Base-by-base conservation (phyloP, 1,140 invertebrate genomes). In the Agrypnia vestita region DNA sequence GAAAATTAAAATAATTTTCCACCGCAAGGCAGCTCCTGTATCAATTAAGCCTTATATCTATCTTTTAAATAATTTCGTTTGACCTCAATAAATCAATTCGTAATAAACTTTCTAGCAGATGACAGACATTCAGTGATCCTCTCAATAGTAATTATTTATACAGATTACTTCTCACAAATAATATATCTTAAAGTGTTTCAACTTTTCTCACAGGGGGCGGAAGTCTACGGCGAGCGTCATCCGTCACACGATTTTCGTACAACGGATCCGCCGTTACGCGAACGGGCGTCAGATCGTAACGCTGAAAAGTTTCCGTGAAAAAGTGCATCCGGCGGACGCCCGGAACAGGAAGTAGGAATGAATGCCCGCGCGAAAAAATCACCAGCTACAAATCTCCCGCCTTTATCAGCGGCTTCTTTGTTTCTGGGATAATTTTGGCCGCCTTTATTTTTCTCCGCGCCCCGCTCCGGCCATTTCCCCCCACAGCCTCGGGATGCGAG, bases 341-440 rank as follows among this genome's bases (percentile, higher is more conserved):
- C 67, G 81, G 78, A 80, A 61, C 53, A 51, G 81, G 80, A 82
- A 82, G 46, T 75, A 75, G 62, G 56, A 51, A 77, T 61, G 76
- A 79, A 75, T 47, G 61, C 73, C 64, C 69, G 78, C 49, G 80
- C 55, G 75, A 71, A 73, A 79, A 82, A 82, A 82, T 80, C 81
- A 82, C 81, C 71, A 75, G 62, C 81, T 76, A 80, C 81, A 82
- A 82, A 82, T 82, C 81, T 82, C 59, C 51, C 56, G 67, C 76
- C 47, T 78, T 82, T 80, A 80, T 80, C 78, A 62, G 64, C 71
- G 55, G 76, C 59, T 76, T 78, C 81, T 78, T 82, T 82, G 81
- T 82, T 82, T 82, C 81, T 25, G 43, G 12, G n/a, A 80, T 82
- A 78, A 76, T 67, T 78, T 69, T 17, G 74, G 19, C 49, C 13